phyloP scores from a whole-genome alignment of 2,113 vertebrate genomes.

The Phalacrocorax brasilianus region DNA sequence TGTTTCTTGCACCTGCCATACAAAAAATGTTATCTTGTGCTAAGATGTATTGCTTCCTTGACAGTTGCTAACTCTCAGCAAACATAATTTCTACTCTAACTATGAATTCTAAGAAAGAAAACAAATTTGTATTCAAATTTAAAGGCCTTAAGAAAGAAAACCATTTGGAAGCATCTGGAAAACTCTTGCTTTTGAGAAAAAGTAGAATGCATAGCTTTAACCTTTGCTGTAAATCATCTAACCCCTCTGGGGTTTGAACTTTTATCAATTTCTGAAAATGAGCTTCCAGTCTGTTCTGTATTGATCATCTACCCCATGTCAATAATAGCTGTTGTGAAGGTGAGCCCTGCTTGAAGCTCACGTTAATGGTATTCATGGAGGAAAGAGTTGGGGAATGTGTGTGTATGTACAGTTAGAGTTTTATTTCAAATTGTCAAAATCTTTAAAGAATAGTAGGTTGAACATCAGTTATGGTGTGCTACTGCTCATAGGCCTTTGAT shows the following conservation, averaged over 20 bases:
- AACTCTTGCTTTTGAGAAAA: background rate
- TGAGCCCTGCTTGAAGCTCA: slow-evolving; percentile 56
- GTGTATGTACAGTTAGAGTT: background rate
- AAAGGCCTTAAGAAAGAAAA: background rate
- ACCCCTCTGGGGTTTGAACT: slow-evolving; percentile 67
- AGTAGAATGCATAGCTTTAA: slow-evolving; percentile 49
- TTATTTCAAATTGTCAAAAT: slow-evolving; percentile 6
- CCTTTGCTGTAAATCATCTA: slow-evolving; percentile 63
- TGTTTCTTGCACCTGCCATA: background rate
- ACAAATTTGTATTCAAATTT: background rate
- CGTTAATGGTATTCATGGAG: slow-evolving; percentile 42
- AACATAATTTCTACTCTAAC: background rate
- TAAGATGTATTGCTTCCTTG: background rate
- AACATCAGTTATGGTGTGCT: background rate
- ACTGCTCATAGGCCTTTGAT: background rate
- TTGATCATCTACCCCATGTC: slow-evolving; percentile 56
- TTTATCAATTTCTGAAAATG: slow-evolving; percentile 73
- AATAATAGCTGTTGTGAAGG: slow-evolving; percentile 61
- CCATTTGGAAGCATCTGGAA: background rate
- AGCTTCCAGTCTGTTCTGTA: slow-evolving; percentile 66
- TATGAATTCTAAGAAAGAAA: background rate
- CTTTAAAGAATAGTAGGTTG: background rate
- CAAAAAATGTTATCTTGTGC: background rate
- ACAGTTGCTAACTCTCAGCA: background rate
- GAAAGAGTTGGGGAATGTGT: background rate